phyloP scores from a whole-genome alignment of 2,888 invertebrate genomes.

The Andrena trimmerana region DNA sequence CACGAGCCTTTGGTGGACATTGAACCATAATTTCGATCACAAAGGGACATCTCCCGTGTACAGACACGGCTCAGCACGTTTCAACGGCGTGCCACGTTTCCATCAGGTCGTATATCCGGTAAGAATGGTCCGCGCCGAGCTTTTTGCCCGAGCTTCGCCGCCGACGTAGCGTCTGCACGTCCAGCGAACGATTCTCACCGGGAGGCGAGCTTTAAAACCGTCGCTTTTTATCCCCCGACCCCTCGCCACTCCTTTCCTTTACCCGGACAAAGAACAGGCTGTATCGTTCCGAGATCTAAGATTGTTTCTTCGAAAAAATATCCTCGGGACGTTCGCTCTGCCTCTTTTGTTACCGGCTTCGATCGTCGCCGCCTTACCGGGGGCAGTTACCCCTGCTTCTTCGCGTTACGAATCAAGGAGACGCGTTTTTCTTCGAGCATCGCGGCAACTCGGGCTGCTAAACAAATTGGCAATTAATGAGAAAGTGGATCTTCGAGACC shows the following conservation, averaged over 20 bases:
- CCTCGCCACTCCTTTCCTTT: constrained; percentile 26
- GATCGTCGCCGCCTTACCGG: constrained; percentile 55
- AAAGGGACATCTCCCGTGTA: constrained; percentile 35
- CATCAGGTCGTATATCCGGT: constrained; percentile 47
- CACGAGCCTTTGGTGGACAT: constrained; percentile 35
- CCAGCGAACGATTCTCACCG: constrained; percentile 64
- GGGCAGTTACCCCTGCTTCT: constrained; percentile 19
- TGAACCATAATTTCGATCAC: constrained; percentile 56
- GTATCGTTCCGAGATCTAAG: constrained; percentile 59
- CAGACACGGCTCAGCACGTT: constrained; percentile 33
- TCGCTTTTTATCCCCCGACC: constrained; percentile 47
- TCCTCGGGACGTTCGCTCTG: constrained; percentile 43
- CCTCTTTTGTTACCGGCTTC: constrained; percentile 25
- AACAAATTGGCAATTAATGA: not conserved
- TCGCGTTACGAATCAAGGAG: constrained; percentile 29
- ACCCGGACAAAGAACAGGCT: constrained; percentile 57
- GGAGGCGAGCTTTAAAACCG: constrained; percentile 68
- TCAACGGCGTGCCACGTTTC: constrained; percentile 52
- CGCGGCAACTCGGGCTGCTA: not conserved
- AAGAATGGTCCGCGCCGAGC: constrained; percentile 59
- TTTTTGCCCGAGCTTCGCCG: constrained; percentile 59
- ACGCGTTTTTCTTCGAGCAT: constrained; percentile 3
- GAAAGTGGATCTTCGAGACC: not conserved
- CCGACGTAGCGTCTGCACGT: constrained; percentile 56
- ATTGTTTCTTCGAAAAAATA: constrained; percentile 58